Percentiles rank a stretch among this genome's conserved stretches.
Evolutionary conservation across 2,113 vertebrate genomes (phyloP).

Genomic region (Nanorana parkeri): DNA sequence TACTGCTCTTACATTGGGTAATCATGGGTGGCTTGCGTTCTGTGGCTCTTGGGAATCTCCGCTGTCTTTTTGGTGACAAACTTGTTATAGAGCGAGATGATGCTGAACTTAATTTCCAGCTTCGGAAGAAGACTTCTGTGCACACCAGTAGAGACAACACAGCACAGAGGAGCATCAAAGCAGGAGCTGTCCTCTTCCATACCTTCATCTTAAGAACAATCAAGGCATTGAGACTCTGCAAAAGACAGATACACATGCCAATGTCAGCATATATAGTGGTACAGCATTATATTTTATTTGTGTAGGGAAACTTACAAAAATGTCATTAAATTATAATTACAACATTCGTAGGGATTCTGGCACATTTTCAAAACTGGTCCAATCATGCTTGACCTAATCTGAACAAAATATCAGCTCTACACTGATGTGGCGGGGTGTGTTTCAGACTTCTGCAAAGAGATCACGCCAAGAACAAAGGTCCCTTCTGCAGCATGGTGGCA

Average conservation of each 20-base stretch:
- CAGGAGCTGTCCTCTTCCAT: slow-evolving; percentile 90
- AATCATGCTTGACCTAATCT: no score
- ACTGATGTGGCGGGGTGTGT: no score
- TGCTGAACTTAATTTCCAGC: slow-evolving; percentile 58
- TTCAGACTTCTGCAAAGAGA: no score
- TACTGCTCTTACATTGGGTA: slow-evolving; percentile 67
- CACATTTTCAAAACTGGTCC: no score
- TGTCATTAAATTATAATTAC: no score
- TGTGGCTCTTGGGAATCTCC: slow-evolving; percentile 67
- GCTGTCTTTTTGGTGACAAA: slow-evolving; percentile 35
- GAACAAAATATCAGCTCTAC: no score
- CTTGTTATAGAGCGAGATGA: slow-evolving; percentile 59
- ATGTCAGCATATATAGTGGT: background rate
- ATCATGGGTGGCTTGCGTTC: slow-evolving; percentile 66
- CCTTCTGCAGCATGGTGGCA: no score
- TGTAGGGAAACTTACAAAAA: no score
- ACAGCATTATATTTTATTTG: no score
- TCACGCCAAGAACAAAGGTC: no score
- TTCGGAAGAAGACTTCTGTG: slow-evolving; percentile 76
- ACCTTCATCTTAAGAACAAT: slow-evolving; percentile 92
- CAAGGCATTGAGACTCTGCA: slow-evolving; percentile 88
- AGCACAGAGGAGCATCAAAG: slow-evolving; percentile 85
- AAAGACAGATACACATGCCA: slow-evolving; percentile 60
- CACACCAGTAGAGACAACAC: slow-evolving; percentile 81
- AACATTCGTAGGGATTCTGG: no score